Percentiles rank a stretch among this genome's conserved stretches.
These are phyloP conservation scores for Drosophila neocordata DNA, from an alignment of 1,140 invertebrate species.

Conservation along the genomic window DNA sequence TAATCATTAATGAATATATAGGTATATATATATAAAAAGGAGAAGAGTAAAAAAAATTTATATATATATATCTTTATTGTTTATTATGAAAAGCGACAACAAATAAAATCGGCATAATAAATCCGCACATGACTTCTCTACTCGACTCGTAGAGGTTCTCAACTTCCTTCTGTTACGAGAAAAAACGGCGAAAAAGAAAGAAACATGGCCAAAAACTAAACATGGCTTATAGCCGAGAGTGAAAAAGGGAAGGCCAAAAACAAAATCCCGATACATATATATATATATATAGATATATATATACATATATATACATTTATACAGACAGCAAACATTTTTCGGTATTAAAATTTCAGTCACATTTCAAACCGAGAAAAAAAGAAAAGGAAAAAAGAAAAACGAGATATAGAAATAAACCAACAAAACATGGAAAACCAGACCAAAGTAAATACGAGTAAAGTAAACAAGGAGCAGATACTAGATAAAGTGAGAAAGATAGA, in stretches of 20 bases:
- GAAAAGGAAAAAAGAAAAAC: conserved; percentile 27
- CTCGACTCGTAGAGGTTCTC: background rate
- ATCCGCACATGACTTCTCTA: conserved; percentile 48
- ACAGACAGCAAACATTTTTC: conserved; percentile 43
- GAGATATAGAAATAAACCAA: conserved; percentile 37
- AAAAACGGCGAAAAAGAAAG: background rate
- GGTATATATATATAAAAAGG: too few species aligned
- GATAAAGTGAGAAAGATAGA: conserved; percentile 27
- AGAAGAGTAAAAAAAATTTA: background rate
- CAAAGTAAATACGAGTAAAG: conserved; percentile 66
- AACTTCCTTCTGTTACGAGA: background rate
- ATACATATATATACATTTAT: background rate
- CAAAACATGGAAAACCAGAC: conserved; percentile 26
- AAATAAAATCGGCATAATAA: conserved; percentile 70
- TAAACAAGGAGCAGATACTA: conserved; percentile 55
- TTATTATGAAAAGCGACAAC: conserved; percentile 72
- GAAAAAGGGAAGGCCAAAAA: conserved; percentile 26
- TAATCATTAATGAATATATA: conserved; percentile 60
- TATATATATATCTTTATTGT: conserved; percentile 27
- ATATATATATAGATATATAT: background rate
- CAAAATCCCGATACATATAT: background rate
- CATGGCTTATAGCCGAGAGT: conserved; percentile 22
- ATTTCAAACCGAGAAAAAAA: conserved; percentile 62
- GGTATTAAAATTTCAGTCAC: conserved; percentile 78
- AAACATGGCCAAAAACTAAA: conserved; percentile 31